Base-by-base conservation (phyloP, 2,113 vertebrate species). In the Otus sunia region DNA sequence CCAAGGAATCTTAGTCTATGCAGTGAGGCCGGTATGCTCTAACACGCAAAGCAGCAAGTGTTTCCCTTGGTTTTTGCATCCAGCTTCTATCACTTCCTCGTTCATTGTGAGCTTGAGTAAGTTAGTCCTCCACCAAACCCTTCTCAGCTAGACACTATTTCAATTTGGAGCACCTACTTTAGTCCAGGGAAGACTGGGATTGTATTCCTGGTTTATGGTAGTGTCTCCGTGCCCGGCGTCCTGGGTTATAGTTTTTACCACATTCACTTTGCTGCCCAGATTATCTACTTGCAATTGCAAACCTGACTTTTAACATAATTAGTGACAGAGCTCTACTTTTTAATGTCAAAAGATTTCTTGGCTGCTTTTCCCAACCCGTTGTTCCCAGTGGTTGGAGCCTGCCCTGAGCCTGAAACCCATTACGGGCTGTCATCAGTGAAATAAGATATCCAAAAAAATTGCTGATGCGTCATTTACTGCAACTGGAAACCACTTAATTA, bases 301-400 rank as follows among this genome's bases (percentile, higher is more conserved):
- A 88, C 92, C 88, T 95, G 96, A 98, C 95, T 98, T 98, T 98
- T 98, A 98, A 94, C 27, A 69, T 98, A 97, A 98, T 98, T 98
- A 97, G 96, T 96, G 96, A 91, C 63, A 95, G 87, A 97, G 94
- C 81, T 94, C 86, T 97, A 93, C 92, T 88, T 92, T 97, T 98
- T 98, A 97, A 97, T 94, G 92, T 96, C 79, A 53, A 47, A 96
- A 96, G 67, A 95, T 85, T 97, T 95, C 74, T 97, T 98, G 98
- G 98, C 98, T 98, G 62, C 86, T 94, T 92, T 87, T 92, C 81
- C 30, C 15, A 91, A 81, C 73, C 39, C 81, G 79, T 88, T 97
- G 76, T 80, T 94, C 71, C 89, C 59, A 90, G 80, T 49, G 76
- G 91, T 91, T 62, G 60, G 59, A 97, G 88, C 49, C 88, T 41